Base-by-base conservation (phyloP, 2,113 vertebrate genomes). In the Menidia beryllina region DNA sequence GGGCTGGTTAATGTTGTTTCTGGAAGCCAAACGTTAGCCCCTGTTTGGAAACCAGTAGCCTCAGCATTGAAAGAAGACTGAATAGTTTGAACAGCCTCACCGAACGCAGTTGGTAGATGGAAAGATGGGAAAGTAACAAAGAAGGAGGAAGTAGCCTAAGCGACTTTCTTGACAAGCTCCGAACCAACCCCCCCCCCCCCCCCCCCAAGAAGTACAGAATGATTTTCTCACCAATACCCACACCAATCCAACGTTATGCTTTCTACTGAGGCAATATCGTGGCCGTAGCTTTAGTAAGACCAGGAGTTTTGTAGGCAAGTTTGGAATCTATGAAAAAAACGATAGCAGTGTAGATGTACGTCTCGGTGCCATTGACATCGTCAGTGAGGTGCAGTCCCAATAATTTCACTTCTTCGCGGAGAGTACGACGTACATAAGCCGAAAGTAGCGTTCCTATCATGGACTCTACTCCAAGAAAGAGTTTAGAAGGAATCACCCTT, bases 51-150 rank as follows among this genome's bases (percentile, higher is more conserved):
- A 67, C 72, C 41, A 75, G 38, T 58, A 51, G 30, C 55, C 39
- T 68, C 4, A 50, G 36, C 43, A 63, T 48, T 38, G 41, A 68
- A 71, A 34, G 54, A 79, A 61, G 94, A 94, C 93, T 86, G 89
- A 79, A 79, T 85, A 71, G 93, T 91, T 96, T 94, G 93, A 96
- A 96, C 91, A 68, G 90, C 86, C 89, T 83, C 90, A 90, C 90
- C 86, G 91, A 89, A 89, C 91, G 83, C 88, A 54, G 91, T 86
- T 92, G 89, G 93, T 91, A 90, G 55, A 15, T 10, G 13, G 10
- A 38, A 34, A 25, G 48, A 20, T 86, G 20, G 26, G 6, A 27
- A 11, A 55, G 14, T 12, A 4, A 21, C 19, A 30, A 30, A 12
- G 67, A 59, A 90, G 82, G 90, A 91, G 87, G 83, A 91, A 93